Base-by-base conservation (phyloP, 2,888 invertebrate species). In the Boloria selene region DNA sequence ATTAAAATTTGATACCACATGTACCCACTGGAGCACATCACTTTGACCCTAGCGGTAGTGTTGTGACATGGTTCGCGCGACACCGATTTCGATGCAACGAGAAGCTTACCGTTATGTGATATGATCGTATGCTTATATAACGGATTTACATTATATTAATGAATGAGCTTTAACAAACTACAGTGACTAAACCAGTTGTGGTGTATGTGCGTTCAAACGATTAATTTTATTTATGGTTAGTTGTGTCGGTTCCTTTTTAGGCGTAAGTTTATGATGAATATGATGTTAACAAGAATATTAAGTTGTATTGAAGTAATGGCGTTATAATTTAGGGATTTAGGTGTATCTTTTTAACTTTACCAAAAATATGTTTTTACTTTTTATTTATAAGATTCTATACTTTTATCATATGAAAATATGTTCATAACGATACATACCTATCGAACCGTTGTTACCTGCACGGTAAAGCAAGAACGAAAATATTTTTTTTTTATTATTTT, bases 41-140 rank as follows among this genome's bases (percentile, higher is more conserved):
- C 61, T 72, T 73, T 80, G 82, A 83, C 83, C 80, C 82, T 77
- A 84, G 81, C 84, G 84, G 85, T 85, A 82, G 82, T 81, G 81
- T 72, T 79, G 82, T 82, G 85, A 84, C 85, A 85, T 75, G 75
- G 77, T 83, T 85, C 75, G 77, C 79, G 77, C 76, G 79, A 78
- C 81, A 79, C 77, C 77, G 80, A 79, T 74, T 74, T 73, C 77
- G 77, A 81, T 81, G 73, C 66, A 64, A 69, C 68, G 65, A 62
- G 60, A 68, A 58, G 68, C 67, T 70, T 70, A 76, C 78, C 79
- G 79, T 77, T 79, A 78, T 75, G 68, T 64, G 67, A 65, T 70
- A 71, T 72, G 72, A 71, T 74, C 70, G 72, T 72, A 72, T 69
- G 67, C 63, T 49, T 55, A 55, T 58, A 58, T 64, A 64, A 45